phyloP scores from a whole-genome alignment of 2,888 invertebrate genomes.

The Patella ulyssiponensis region DNA sequence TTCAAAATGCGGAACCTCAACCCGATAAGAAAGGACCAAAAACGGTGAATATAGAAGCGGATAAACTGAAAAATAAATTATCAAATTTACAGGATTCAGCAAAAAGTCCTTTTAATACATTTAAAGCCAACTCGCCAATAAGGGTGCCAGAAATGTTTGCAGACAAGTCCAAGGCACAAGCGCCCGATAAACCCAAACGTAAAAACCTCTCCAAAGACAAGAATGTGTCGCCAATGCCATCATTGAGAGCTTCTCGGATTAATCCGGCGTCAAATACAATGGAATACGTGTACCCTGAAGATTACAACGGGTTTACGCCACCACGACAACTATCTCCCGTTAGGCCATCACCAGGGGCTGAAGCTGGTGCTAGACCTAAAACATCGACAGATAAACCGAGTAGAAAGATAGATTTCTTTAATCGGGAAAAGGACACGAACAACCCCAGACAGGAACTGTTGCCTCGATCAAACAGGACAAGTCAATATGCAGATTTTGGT shows the following conservation, averaged over 20 bases:
- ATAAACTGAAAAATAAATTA: slow-evolving; percentile 8
- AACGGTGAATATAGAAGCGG: neutral
- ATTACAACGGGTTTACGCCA: neutral
- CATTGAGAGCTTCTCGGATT: slow-evolving; percentile 6
- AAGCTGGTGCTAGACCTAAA: neutral
- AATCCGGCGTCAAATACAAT: slow-evolving; percentile 9
- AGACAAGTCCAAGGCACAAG: neutral
- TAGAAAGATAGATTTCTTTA: neutral
- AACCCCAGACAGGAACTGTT: neutral
- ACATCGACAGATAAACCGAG: neutral
- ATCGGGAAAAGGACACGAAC: slow-evolving; percentile 5
- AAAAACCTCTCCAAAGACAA: neutral
- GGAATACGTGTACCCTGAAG: neutral
- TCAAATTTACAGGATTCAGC: neutral
- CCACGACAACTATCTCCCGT: neutral
- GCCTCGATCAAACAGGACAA: neutral
- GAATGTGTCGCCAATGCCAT: neutral
- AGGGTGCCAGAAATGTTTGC: slow-evolving; percentile 21
- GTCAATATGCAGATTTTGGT: slow-evolving; percentile 20
- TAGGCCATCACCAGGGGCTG: neutral
- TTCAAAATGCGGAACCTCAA: neutral
- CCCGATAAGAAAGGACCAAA: neutral
- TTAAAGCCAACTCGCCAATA: slow-evolving; percentile 21
- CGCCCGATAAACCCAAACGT: slow-evolving; percentile 7
- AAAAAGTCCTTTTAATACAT: slow-evolving; percentile 18